A percentile compares a stretch with the other conserved stretches of the same genome.
phyloP scores from a whole-genome alignment of 2,797 vertebrate species.

The Pipistrellus kuhlii region DNA sequence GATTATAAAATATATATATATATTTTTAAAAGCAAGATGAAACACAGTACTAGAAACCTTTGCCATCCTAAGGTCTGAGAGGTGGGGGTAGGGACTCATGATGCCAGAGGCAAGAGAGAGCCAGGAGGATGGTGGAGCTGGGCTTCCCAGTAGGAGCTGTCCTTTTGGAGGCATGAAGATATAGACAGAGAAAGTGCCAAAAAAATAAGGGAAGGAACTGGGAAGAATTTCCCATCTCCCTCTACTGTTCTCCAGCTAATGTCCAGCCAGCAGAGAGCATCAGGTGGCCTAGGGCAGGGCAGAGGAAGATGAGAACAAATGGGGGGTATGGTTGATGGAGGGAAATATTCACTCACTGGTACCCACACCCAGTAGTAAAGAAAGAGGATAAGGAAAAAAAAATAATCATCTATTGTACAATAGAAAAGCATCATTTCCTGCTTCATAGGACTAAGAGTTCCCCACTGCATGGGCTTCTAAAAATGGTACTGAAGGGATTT shows the following conservation, averaged over 20 bases:
- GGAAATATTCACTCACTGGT: neutral
- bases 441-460: neutral
- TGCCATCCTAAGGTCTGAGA: neutral
- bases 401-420: neutral
- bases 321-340: neutral
- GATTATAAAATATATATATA: neutral
- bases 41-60: neutral
- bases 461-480: neutral
- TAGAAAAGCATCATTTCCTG: neutral
- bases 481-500: neutral
- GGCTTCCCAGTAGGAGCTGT: neutral
- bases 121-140: neutral
- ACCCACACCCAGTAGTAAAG: neutral
- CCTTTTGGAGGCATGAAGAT: fast-evolving
- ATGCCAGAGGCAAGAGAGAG: neutral
- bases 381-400: neutral
- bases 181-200: neutral
- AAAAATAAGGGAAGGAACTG: neutral
- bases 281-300: fast-evolving
- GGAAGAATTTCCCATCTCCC: neutral
- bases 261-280: neutral
- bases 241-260: neutral
- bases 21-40: neutral
- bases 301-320: neutral
- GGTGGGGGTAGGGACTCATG: neutral